Percentiles rank a stretch among this genome's conserved stretches.
Evolutionary conservation across 2,113 vertebrate species (phyloP).

Genomic region (Cercopithecus mona): DNA sequence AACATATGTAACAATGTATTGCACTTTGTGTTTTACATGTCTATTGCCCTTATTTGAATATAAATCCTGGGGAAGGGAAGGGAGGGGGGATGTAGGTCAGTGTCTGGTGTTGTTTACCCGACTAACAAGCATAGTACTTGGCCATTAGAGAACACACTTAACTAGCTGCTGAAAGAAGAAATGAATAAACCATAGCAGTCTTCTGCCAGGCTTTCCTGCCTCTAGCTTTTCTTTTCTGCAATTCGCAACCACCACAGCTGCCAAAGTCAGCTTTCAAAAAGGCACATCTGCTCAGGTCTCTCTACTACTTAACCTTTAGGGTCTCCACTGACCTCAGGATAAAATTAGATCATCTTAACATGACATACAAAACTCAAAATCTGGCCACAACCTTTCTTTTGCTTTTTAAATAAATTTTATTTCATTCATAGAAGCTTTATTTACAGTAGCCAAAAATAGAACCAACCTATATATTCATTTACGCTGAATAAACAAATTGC

Average conservation of each 20-base stretch:
- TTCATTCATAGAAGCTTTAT: not conserved
- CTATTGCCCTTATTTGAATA: not conserved
- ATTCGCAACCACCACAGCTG: not conserved
- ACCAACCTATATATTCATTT: not conserved
- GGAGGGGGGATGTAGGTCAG: no score
- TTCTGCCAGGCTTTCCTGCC: not conserved
- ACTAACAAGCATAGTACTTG: not conserved
- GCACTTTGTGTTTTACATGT: not conserved
- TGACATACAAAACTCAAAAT: not conserved
- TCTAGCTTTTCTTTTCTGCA: not conserved
- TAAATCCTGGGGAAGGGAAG: not conserved
- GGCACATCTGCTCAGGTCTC: not conserved
- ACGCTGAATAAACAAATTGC: not conserved
- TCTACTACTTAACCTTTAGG: not conserved
- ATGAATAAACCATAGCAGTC: not conserved
- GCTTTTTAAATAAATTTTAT: not conserved
- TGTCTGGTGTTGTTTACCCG: not conserved
- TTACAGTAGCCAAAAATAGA: not conserved
- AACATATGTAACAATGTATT: not conserved
- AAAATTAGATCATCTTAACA: not conserved
- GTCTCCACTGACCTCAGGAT: not conserved
- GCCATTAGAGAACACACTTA: not conserved
- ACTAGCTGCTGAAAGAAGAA: not conserved
- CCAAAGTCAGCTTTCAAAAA: not conserved
- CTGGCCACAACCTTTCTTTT: not conserved